These are phyloP conservation scores for Sthenelais limicola DNA, from an alignment of 2,888 invertebrate genomes.

Conservation along the genomic window DNA sequence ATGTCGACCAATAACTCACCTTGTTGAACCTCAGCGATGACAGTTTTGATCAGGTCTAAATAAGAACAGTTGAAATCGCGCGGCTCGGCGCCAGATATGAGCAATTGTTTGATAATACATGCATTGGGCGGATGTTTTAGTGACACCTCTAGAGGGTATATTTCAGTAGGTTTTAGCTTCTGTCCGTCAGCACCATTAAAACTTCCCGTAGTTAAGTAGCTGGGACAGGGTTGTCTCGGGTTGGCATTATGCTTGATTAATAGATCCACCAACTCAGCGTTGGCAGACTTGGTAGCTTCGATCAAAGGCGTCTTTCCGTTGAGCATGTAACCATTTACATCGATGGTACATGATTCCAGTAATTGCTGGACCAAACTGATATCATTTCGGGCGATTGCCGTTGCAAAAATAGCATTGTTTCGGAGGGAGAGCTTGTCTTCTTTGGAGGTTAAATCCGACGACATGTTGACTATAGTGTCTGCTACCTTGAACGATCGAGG, in stretches of 20 bases:
- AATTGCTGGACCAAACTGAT: not conserved
- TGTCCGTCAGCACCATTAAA: too few relatives aligned
- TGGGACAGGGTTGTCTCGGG: not conserved
- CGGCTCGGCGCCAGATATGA: slow-evolving; percentile 17
- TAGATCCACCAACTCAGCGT: not conserved
- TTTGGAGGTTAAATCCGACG: too few relatives aligned
- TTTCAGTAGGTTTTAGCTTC: too few relatives aligned
- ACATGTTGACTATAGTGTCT: too few relatives aligned
- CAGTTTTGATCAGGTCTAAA: not conserved
- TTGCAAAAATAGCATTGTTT: not conserved
- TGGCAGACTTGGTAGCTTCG: not conserved
- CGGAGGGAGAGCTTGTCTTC: not conserved
- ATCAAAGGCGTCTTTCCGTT: slow-evolving; percentile 22
- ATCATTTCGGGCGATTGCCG: not conserved
- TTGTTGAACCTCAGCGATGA: not conserved
- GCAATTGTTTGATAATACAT: not conserved
- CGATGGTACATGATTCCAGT: not conserved
- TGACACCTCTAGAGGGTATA: too few relatives aligned
- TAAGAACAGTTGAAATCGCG: not conserved
- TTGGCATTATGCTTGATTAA: slow-evolving; percentile 7
- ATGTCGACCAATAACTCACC: not conserved
- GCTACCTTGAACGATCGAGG: too few relatives aligned
- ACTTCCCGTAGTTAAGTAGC: too few relatives aligned
- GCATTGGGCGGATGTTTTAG: too few relatives aligned
- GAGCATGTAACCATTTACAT: not conserved